Conservation (phyloP, 2,888 invertebrate genomes). For the Acanthococcus lagerstroemiae region DNA sequence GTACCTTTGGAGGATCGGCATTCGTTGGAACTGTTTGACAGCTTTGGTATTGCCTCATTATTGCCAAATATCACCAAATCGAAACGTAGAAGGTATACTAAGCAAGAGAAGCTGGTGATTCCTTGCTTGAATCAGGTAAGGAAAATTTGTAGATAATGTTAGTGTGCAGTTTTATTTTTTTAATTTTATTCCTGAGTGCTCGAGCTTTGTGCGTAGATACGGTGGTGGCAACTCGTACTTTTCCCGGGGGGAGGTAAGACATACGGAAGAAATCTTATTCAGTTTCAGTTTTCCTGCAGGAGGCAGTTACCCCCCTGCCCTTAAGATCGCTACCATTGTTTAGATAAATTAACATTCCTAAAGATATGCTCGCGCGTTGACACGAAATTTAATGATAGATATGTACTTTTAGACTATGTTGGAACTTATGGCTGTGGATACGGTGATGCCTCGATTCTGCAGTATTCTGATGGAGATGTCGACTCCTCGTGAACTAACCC, state of each 20-base stretch:
- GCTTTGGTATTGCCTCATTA: constrained; percentile 32
- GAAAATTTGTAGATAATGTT: too few species aligned
- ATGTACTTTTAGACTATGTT: constrained; percentile 16
- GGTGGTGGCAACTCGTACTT: too few species aligned
- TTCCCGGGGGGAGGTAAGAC: too few species aligned
- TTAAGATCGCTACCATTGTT: too few species aligned
- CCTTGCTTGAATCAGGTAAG: constrained; percentile 52
- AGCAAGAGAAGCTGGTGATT: constrained; percentile 53
- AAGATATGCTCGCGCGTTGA: too few species aligned
- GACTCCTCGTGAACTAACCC: constrained; percentile 64
- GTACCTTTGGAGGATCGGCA: constrained; percentile 43
- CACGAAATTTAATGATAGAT: not conserved
- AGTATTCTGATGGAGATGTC: constrained; percentile 81
- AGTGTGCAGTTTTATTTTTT: too few species aligned
- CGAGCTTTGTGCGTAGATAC: too few species aligned
- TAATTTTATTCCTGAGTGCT: too few species aligned
- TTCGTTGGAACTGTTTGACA: constrained; percentile 33
- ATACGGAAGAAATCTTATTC: too few species aligned
- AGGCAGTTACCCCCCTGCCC: too few species aligned
- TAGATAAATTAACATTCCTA: not conserved
- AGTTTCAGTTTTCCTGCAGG: too few species aligned
- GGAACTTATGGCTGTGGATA: constrained; percentile 72
- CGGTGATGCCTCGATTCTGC: constrained; percentile 71
- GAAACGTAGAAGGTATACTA: constrained; percentile 34
- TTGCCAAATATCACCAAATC: constrained; percentile 27